Conservation (phyloP, 2,888 invertebrate species). For the Diogma glabrata region DNA sequence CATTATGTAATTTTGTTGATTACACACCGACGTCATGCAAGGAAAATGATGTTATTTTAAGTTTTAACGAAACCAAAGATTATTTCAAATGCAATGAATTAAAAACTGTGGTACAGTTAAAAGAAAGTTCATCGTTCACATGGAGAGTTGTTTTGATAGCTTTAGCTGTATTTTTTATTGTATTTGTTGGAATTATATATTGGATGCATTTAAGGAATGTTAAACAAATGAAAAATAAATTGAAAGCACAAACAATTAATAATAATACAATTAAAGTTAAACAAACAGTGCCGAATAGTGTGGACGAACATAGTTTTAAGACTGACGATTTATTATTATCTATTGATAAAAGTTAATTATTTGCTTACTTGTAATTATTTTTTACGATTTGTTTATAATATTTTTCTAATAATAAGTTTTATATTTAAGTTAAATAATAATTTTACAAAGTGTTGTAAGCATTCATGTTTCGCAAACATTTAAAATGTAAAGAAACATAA, state of each 20-base stretch:
- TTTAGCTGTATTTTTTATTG: background rate
- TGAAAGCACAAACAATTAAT: conserved; percentile 1
- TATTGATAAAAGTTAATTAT: too few relatives aligned
- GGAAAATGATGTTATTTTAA: background rate
- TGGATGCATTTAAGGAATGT: conserved; percentile 41
- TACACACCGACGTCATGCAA: background rate
- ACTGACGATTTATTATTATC: too few relatives aligned
- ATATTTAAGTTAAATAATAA: too few relatives aligned
- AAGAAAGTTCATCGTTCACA: conserved; percentile 1
- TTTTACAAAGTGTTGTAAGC: too few relatives aligned
- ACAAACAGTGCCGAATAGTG: background rate
- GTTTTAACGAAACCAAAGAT: background rate
- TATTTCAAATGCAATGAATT: conserved; percentile 1
- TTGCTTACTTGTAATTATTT: too few relatives aligned
- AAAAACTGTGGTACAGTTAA: background rate
- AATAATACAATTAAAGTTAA: background rate
- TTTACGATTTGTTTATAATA: too few relatives aligned
- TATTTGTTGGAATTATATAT: conserved; percentile 30
- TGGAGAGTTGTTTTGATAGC: background rate
- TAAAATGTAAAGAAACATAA: too few relatives aligned
- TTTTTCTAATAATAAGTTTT: too few relatives aligned
- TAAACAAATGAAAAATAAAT: conserved; percentile 33
- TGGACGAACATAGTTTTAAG: too few relatives aligned
- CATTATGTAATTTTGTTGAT: background rate
- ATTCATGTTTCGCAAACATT: too few relatives aligned